These are phyloP conservation scores for Pogonognathellus flavescens DNA, from an alignment of 1,140 invertebrate species.

Conservation along the genomic window DNA sequence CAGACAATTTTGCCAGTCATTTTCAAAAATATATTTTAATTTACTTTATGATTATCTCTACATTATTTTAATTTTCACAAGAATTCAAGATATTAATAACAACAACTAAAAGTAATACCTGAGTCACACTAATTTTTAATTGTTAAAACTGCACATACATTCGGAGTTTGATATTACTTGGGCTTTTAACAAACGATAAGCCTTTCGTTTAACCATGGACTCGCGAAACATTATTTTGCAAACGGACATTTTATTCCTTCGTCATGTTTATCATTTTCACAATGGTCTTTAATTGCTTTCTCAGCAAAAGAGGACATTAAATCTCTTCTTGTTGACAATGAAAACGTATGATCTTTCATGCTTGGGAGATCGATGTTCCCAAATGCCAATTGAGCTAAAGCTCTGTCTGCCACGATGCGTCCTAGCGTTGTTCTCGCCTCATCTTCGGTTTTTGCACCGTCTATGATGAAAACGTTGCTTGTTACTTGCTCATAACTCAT, in stretches of 20 bases:
- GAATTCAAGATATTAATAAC: too few species aligned
- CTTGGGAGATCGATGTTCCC: not conserved
- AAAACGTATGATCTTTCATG: slow-evolving; percentile 43
- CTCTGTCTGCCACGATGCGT: slow-evolving; percentile 32
- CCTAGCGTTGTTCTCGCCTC: slow-evolving; percentile 42
- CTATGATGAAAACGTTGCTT: slow-evolving; percentile 1
- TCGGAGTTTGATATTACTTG: too few species aligned
- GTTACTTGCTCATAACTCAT: slow-evolving; percentile 16
- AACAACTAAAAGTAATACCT: too few species aligned
- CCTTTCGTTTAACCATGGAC: too few species aligned
- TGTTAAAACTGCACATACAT: too few species aligned
- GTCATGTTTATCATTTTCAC: not conserved
- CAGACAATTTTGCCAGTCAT: too few species aligned
- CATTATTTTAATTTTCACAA: too few species aligned
- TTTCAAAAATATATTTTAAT: too few species aligned
- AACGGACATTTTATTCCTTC: not conserved
- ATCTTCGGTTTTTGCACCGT: not conserved
- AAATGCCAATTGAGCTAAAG: too few species aligned
- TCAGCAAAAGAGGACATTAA: not conserved
- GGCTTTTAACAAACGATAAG: too few species aligned
- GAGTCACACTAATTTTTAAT: too few species aligned
- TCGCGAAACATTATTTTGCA: not conserved
- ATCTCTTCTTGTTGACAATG: slow-evolving; percentile 51
- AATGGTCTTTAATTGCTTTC: not conserved
- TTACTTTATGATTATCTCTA: too few species aligned